Evolutionary conservation across 2,797 vertebrate species (phyloP).

Genomic region (Trachops cirrhosus): DNA sequence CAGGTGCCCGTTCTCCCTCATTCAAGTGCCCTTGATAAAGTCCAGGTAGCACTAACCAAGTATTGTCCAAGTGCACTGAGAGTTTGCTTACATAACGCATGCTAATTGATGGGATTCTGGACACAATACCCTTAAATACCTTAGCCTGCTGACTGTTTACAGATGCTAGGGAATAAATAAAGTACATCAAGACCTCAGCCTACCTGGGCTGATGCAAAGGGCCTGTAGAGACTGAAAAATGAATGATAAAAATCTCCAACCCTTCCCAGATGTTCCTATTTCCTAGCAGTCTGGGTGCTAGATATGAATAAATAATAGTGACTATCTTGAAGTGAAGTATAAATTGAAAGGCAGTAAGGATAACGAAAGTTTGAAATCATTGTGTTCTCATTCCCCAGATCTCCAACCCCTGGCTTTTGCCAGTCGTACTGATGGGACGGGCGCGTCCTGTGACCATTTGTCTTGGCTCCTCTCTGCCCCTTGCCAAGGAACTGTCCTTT

Average conservation of each 20-base stretch:
- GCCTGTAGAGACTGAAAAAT: not conserved
- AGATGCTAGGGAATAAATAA: not conserved
- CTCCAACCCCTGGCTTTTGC: not conserved
- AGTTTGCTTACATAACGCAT: not conserved
- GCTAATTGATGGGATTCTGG: not conserved
- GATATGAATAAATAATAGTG: not conserved
- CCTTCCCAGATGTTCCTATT: not conserved
- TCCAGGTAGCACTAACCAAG: not conserved
- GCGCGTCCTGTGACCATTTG: not conserved
- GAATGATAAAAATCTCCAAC: not conserved
- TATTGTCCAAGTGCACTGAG: not conserved
- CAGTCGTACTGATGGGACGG: not conserved
- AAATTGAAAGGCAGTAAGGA: not conserved
- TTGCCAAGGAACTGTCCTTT: not conserved
- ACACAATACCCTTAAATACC: not conserved
- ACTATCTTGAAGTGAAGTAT: not conserved
- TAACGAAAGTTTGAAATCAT: not conserved
- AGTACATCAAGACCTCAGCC: not conserved
- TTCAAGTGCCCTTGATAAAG: not conserved
- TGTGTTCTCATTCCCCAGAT: not conserved
- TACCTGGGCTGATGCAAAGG: not conserved
- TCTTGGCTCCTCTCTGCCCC: not conserved
- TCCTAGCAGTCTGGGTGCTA: not conserved
- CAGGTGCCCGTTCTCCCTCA: not conserved
- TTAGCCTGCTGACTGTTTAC: not conserved